Evolutionary conservation across 2,888 invertebrate genomes (phyloP), one percentile per base, ranked within the genome.

Genomic region (Euzophera pinguis): DNA sequence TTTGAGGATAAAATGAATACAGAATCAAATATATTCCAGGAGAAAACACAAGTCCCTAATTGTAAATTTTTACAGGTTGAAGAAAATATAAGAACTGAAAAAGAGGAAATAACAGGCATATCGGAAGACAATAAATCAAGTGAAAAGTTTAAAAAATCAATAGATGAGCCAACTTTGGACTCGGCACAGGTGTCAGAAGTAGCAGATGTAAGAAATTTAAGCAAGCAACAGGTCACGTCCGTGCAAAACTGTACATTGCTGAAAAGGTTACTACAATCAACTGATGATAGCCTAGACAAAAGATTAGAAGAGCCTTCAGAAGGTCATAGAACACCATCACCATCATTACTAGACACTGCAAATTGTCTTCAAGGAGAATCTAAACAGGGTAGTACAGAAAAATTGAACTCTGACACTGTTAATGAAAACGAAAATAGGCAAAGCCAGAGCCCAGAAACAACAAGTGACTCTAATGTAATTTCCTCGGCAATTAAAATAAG

Each of bases 201-300:
- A 38, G 51, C 38, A 43, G 39, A 41, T 14, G 48, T 47, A 48
- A 59, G 60, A 34, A 65, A 53, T 29, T 14, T 50, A 16, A 57
- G 57, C 54, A 74, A 68, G 53, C 68, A 69, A 45, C 69, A 67
- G 57, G 59, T 59, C 49, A 55, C 69, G 50, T 63, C 78, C 53
- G 69, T 78, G 55, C 81, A 85, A 67, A 88, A 86, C 59, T 89
- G 86, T 70, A 87, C 85, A 52, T 70, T 90, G 53, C 65, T 90
- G 49, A 90, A 90, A 64, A 84, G 85, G 62, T 74, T 90, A 48
- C 68, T 90, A 59, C 86, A 88, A 75, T 80, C 75, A 58, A 80
- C 77, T 55, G 81, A 77, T 67, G 80, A 81, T 58, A 73, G 69
- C 55, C 57, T 73, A 52, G 71, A 71, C 58, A 78, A 73, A 48